Base-by-base conservation (phyloP, 2,888 invertebrate species). In the Drosophila robusta region DNA sequence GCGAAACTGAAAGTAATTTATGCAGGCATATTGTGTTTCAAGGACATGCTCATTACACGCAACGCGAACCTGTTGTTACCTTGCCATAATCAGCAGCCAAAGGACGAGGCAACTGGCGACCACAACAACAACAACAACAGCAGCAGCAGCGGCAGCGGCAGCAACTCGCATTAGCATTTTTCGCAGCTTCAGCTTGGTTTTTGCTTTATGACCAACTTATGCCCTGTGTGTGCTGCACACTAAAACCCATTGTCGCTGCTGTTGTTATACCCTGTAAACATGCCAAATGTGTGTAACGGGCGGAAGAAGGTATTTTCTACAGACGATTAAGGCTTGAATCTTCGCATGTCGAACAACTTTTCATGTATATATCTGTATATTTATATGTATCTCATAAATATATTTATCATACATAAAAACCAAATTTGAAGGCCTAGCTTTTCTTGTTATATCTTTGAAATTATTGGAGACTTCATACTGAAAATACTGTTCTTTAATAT, bases 31-130 rank as follows among this genome's bases (percentile, higher is more conserved):
- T 88, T 89, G 80, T 80, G 66, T 87, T 84, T 84, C 89, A 84
- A 89, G 89, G 83, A 80, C 89, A 84, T 72, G 65, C 87, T 89
- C 89, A 88, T 84, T 89, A 84, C 81, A 83, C 87, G 80, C 80
- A 74, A 80, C 74, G 77, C 87, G 74, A 79, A 69, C 65, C 51
- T 64, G 56, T 69, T 50, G 67, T 26, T 62, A 4, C 55, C 42
- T 56, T 66, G 50, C 44, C 67, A 65, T 44, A 50, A 62, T 55
- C 56, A 63, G 63, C 61, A 77, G 41, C 45, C 54, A 61, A 60
- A 54, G 65, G 44, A 32, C 50, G 38, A 50, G 44, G 36, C 54
- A 32, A 32, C 45, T 47, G 49, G 49, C 57, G 38, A 41, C 47
- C 55, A 34, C 54, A 58, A 41, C 54, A 64, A 22, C 52, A 55